A percentile compares a stretch with the other conserved stretches of the same genome.
phyloP scores from a whole-genome alignment of 2,888 invertebrate species.

The Macroteleia sp. region DNA sequence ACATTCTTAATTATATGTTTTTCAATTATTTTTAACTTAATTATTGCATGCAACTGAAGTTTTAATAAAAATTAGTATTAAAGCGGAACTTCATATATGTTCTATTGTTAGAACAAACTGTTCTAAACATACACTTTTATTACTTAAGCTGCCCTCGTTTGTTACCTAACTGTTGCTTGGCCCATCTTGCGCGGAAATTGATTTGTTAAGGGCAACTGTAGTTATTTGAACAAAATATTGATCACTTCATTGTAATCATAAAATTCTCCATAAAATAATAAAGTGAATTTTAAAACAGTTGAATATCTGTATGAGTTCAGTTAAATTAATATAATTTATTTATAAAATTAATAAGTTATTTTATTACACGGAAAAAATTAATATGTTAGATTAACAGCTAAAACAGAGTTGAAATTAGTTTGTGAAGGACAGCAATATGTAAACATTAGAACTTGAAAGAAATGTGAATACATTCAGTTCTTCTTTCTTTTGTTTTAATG shows the following conservation, averaged over 20 bases:
- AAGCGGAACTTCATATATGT: constrained; percentile 8
- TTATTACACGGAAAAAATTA: too few relatives aligned
- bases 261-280: too few relatives aligned
- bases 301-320: too few relatives aligned
- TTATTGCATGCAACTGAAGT: not conserved
- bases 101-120: constrained; percentile 12
- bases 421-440: too few relatives aligned
- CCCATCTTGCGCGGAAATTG: constrained; percentile 18
- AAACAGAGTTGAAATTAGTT: too few relatives aligned
- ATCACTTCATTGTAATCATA: not conserved
- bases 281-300: too few relatives aligned
- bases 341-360: too few relatives aligned
- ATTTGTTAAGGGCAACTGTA: constrained; percentile 5
- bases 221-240: constrained; percentile 6
- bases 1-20: not conserved
- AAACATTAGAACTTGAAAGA: too few relatives aligned
- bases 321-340: too few relatives aligned
- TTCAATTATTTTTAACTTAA: constrained; percentile 4
- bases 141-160: constrained; percentile 31
- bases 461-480: too few relatives aligned
- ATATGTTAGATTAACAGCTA: too few relatives aligned
- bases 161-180: constrained; percentile 37
- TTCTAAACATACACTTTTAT: constrained; percentile 29
- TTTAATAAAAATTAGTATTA: constrained; percentile 26
- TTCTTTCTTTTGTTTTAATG: too few relatives aligned